These are phyloP conservation scores for Martes flavigula DNA, from an alignment of 2,797 vertebrate species.

Conservation along the genomic window DNA sequence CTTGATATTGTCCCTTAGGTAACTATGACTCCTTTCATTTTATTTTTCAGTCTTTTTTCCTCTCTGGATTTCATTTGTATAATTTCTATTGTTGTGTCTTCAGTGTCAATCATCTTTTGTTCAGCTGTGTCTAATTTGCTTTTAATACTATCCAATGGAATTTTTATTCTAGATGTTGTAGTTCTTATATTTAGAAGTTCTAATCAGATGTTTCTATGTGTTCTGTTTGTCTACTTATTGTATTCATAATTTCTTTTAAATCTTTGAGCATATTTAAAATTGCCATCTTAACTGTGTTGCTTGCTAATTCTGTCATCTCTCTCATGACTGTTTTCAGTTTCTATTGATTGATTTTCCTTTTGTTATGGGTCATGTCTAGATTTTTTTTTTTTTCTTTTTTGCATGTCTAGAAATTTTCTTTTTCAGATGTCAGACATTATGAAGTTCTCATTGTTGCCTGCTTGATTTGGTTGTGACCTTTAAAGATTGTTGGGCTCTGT, in stretches of 20 bases:
- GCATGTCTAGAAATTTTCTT: not conserved
- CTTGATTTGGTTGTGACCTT: not conserved
- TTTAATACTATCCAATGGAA: not conserved
- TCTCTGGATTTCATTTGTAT: not conserved
- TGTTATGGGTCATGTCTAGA: not conserved
- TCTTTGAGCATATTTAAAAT: not conserved
- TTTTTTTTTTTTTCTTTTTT: not conserved
- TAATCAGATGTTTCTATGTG: not conserved
- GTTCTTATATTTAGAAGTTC: not conserved
- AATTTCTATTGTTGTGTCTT: slow-evolving; percentile 16
- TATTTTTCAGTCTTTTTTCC: not conserved
- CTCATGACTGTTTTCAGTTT: not conserved
- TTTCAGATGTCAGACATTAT: not conserved
- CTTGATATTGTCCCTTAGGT: not conserved
- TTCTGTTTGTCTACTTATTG: not conserved
- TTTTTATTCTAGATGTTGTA: not conserved
- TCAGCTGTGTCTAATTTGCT: not conserved
- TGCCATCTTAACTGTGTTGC: not conserved
- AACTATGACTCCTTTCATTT: not conserved
- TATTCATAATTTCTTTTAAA: not conserved
- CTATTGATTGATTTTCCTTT: not conserved
- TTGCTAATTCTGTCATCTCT: slow-evolving; percentile 2
- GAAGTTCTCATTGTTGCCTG: not conserved
- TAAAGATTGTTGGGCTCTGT: not conserved
- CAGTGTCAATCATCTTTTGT: not conserved